phyloP scores from a whole-genome alignment of 2,113 vertebrate species.

The Toxotes jaculatrix region DNA sequence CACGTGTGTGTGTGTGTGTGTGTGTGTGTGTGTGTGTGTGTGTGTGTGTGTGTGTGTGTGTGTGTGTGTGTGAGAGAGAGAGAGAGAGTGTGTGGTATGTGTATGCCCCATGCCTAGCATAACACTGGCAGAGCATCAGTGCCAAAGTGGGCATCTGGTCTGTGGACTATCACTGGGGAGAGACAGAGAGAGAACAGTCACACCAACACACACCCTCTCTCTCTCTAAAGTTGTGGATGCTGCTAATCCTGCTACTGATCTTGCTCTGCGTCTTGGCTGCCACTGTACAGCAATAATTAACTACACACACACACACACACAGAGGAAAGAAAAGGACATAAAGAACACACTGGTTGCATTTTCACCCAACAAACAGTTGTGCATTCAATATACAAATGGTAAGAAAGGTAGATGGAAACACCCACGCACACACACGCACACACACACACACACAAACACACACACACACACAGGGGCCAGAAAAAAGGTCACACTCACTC shows the following conservation, averaged over 20 bases:
- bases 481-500: slow-evolving; percentile 14
- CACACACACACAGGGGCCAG: neutral
- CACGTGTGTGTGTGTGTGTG: slow-evolving; percentile 13
- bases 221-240: slow-evolving; percentile 32
- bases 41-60: slow-evolving; percentile 31
- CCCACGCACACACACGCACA: too few relatives aligned
- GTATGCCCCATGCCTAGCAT: slow-evolving; percentile 41
- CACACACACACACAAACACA: neutral
- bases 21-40: slow-evolving; percentile 17
- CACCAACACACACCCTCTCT: slow-evolving; percentile 17
- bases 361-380: neutral
- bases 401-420: neutral
- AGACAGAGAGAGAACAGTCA: slow-evolving; percentile 32
- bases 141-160: slow-evolving; percentile 82
- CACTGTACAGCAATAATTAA: slow-evolving; percentile 7
- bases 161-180: slow-evolving; percentile 63
- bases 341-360: neutral
- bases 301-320: neutral
- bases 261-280: slow-evolving; percentile 34
- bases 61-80: neutral
- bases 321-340: neutral
- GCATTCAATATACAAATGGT: slow-evolving; percentile 4
- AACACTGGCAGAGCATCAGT: slow-evolving; percentile 58
- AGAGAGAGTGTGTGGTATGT: slow-evolving; percentile 21
- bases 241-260: slow-evolving; percentile 35